Evolutionary conservation across 2,797 vertebrate genomes (phyloP).

Genomic region (Notamacropus eugenii): DNA sequence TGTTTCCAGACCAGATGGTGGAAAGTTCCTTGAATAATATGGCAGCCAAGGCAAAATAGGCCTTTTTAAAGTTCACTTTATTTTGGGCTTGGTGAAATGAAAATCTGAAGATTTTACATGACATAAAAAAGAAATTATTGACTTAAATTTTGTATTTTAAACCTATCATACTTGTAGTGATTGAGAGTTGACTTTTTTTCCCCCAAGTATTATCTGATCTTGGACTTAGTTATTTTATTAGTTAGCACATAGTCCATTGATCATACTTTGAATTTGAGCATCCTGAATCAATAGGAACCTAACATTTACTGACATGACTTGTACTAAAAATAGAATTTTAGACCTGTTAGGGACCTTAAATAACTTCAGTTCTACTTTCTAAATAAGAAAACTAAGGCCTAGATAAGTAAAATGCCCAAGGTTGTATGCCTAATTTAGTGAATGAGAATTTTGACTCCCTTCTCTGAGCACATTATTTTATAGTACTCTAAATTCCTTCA

Average conservation of each 20-base stretch:
- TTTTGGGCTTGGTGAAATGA: conserved; percentile 73
- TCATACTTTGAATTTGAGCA: conserved; percentile 57
- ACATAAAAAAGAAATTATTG: conserved; percentile 73
- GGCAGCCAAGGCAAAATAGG: conserved; percentile 64
- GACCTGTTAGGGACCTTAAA: conserved; percentile 30
- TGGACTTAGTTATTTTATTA: conserved; percentile 46
- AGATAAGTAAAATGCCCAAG: conserved; percentile 1
- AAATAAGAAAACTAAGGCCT: conserved; percentile 11
- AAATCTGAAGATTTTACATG: conserved; percentile 73
- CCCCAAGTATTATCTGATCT: conserved; percentile 61
- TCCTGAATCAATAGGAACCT: conserved; percentile 12
- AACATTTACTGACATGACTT: conserved; percentile 37
- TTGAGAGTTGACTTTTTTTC: conserved; percentile 66
- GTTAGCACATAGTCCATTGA: conserved; percentile 61
- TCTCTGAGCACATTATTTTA: neutral
- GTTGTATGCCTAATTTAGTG: neutral
- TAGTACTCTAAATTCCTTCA: neutral
- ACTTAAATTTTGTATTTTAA: conserved; percentile 69
- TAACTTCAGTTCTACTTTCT: conserved; percentile 37
- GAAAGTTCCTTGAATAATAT: conserved; percentile 73
- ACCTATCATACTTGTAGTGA: conserved; percentile 56
- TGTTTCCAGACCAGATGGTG: conserved; percentile 78
- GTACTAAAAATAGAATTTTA: conserved; percentile 46
- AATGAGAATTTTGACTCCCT: neutral
- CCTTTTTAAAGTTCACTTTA: conserved; percentile 75